Base-by-base conservation (phyloP, 92 coral and sea anemone species). In the Blastomussa wellsi region DNA sequence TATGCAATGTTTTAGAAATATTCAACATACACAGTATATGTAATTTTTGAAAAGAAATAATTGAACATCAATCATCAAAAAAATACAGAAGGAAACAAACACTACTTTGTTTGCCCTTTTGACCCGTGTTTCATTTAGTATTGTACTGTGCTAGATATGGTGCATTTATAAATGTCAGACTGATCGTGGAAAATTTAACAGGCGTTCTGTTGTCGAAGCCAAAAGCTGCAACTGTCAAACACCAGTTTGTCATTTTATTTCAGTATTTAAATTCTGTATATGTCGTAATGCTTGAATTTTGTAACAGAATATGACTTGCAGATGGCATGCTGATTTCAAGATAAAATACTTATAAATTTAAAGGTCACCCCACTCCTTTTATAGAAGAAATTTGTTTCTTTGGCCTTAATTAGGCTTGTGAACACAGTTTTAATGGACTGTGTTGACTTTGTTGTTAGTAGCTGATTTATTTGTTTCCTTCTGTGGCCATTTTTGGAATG, bases 361-460 rank as follows among this genome's bases (percentile, higher is more conserved):
- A 67, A 80, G 75, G 76, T 80, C 76, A 80, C 31, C 28, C 26
- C 76, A 67, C 68, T 77, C 35, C 62, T 77, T 77, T 75, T 75
- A n/a, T 39, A 37, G 59, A 41, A 28, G 26, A 49, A 48, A 26
- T n/a, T n/a, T 17, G 6, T 66, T 80, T 80, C n/a, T 44, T 59
- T 57, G 20, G 41, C 52, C 42, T 3, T 22, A 16, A 70, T 70
- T 22, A 69, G 47, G 19, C 14, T 17, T 37, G 75, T 17, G 44
- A 70, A 19, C 75, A 70, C 48, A 70, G 37, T 70, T 70, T 19
- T 19, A 16, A 70, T 28, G 11, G n/a, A 33, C 15, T 16, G 37
- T 7, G 48, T 36, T 70, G 26, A 35, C 42, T 70, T 19, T 4
- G 19, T 62, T 11, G 17, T 26, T 62, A 11, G 4, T 24, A 70